Percentiles rank a stretch among this genome's conserved stretches.
Evolutionary conservation across 1,140 invertebrate species (phyloP).

Genomic region (Zaprionus africanus): DNA sequence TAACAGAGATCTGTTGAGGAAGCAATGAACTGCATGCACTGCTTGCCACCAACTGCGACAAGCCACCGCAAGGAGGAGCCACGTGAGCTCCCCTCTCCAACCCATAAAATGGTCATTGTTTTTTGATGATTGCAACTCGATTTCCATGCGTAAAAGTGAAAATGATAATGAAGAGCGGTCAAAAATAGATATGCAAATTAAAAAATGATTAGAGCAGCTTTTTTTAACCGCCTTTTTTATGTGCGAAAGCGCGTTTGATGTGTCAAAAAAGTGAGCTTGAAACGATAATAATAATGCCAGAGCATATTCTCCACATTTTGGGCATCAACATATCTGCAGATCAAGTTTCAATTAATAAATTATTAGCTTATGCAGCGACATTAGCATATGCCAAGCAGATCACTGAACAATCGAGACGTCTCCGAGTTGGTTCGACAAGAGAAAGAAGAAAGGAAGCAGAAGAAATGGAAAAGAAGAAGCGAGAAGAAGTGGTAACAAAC

Average conservation of each 20-base stretch:
- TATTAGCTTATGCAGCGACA: neutral
- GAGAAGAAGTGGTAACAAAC: slow-evolving; percentile 30
- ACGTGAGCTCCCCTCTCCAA: too few species aligned
- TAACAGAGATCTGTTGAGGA: too few species aligned
- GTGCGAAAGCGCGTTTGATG: slow-evolving; percentile 53
- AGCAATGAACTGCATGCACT: too few species aligned
- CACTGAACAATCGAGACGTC: neutral
- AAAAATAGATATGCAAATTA: slow-evolving; percentile 62
- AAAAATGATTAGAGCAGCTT: slow-evolving; percentile 47
- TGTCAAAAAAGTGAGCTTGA: slow-evolving; percentile 26
- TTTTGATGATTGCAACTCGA: slow-evolving; percentile 22
- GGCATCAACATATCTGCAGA: neutral
- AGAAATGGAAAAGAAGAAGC: neutral
- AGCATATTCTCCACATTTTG: slow-evolving; percentile 7
- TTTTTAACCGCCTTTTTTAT: slow-evolving; percentile 56
- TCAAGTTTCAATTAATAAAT: slow-evolving; percentile 17
- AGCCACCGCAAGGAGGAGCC: too few species aligned
- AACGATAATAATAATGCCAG: slow-evolving; percentile 17
- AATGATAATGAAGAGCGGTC: slow-evolving; percentile 20
- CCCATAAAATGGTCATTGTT: neutral
- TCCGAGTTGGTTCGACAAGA: neutral
- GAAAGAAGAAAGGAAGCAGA: slow-evolving; percentile 19
- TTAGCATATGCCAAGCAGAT: slow-evolving; percentile 5
- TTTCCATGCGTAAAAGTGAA: slow-evolving; percentile 57
- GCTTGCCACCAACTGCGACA: too few species aligned